phyloP scores from a whole-genome alignment of 1,140 invertebrate genomes.

The Propsilocerus akamusi region DNA sequence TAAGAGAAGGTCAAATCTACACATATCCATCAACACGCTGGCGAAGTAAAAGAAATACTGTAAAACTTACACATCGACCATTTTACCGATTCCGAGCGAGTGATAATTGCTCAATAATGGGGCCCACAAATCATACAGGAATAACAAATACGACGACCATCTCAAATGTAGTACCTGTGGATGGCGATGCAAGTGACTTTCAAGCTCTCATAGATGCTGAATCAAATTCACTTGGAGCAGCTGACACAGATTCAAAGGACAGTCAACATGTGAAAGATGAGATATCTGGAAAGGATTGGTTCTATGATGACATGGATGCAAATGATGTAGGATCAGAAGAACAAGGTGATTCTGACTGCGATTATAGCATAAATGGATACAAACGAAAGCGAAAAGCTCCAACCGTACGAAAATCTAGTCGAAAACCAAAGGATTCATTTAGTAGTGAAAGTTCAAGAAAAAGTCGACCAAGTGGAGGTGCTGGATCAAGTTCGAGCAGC shows the following conservation, averaged over 20 bases:
- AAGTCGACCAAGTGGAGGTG: background rate
- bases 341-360: background rate
- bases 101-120: background rate
- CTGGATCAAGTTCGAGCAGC: background rate
- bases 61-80: slow-evolving; percentile 10
- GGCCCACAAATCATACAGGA: background rate
- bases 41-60: slow-evolving; percentile 28
- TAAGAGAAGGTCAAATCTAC: slow-evolving; percentile 78
- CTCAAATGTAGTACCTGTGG: slow-evolving; percentile 5
- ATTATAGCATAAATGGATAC: background rate
- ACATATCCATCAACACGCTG: slow-evolving; percentile 64
- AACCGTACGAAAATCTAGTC: background rate
- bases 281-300: slow-evolving; percentile 48
- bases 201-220: slow-evolving; percentile 25
- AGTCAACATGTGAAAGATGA: slow-evolving; percentile 20
- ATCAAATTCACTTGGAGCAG: slow-evolving; percentile 16
- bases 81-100: background rate
- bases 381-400: background rate
- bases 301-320: slow-evolving; percentile 75
- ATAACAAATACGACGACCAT: background rate
- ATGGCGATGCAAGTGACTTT: slow-evolving; percentile 29
- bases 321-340: slow-evolving; percentile 40
- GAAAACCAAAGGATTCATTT: background rate
- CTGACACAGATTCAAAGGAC: slow-evolving; percentile 22
- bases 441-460: background rate